Percentiles rank a stretch among this genome's conserved stretches.
Evolutionary conservation across 2,113 vertebrate genomes (phyloP).

Genomic region (Tamias sibiricus): DNA sequence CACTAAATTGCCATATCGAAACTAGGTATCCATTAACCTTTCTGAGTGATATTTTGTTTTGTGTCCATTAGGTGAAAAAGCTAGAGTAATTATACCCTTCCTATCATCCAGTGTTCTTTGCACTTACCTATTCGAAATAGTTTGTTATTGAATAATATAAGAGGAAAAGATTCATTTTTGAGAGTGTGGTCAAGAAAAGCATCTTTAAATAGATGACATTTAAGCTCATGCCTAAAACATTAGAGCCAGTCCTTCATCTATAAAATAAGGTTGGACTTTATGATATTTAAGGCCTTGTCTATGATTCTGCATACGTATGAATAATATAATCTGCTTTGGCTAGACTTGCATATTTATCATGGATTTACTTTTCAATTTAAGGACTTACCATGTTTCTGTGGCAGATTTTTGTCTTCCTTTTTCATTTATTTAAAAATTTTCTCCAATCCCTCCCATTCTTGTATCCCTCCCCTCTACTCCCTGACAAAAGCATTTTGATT

Average conservation of each 20-base stretch:
- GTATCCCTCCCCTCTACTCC: fast-evolving
- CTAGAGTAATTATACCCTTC: background rate
- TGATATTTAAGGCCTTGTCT: background rate
- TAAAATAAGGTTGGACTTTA: background rate
- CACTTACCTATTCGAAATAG: background rate
- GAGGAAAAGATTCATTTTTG: background rate
- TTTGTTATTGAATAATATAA: background rate
- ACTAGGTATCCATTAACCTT: background rate
- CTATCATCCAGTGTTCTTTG: background rate
- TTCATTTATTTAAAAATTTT: background rate
- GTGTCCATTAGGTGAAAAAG: background rate
- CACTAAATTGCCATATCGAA: background rate
- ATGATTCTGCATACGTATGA: background rate
- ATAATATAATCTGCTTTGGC: background rate
- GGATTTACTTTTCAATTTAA: background rate
- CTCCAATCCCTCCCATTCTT: fast-evolving
- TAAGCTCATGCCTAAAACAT: background rate
- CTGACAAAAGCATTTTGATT: background rate
- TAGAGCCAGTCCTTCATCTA: background rate
- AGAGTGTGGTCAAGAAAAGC: background rate
- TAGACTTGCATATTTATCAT: background rate
- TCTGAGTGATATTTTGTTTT: conserved; percentile 27
- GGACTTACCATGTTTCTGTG: background rate
- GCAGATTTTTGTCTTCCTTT: background rate
- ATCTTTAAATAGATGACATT: background rate